Conservation (phyloP, 1,140 invertebrate genomes). For the Myzus persicae region DNA sequence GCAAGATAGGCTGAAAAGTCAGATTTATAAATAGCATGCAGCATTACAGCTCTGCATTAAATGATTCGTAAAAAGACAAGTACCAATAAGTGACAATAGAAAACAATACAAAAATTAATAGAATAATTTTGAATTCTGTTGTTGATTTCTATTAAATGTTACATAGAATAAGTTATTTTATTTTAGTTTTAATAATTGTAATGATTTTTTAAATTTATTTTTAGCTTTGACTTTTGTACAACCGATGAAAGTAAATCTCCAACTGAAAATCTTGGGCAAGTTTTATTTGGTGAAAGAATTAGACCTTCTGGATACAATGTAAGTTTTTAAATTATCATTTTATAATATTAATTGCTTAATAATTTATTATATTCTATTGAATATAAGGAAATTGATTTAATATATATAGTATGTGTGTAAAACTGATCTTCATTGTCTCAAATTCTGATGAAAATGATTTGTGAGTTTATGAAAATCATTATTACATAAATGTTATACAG, state of each 20-base stretch:
- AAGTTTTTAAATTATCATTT: background rate
- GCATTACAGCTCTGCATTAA: too few species aligned
- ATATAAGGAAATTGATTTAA: background rate
- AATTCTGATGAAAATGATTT: too few species aligned
- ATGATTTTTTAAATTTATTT: conserved; percentile 47
- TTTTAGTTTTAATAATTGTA: background rate
- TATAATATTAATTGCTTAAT: background rate
- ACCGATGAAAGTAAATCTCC: conserved; percentile 79
- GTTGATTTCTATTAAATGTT: background rate
- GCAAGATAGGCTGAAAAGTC: too few species aligned
- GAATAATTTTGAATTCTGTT: background rate
- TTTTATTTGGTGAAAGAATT: conserved; percentile 98
- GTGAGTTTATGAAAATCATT: too few species aligned
- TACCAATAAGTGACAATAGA: background rate
- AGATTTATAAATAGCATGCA: too few species aligned
- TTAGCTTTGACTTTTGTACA: conserved; percentile 88
- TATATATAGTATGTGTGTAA: background rate
- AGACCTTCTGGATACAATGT: conserved; percentile 87
- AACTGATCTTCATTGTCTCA: background rate
- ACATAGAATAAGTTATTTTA: too few species aligned
- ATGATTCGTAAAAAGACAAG: too few species aligned
- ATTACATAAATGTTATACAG: too few species aligned
- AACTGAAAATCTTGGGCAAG: conserved; percentile 97
- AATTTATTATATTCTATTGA: background rate
- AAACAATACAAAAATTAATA: background rate